Base-by-base conservation (phyloP, 2,113 vertebrate genomes). In the Gavia stellata region DNA sequence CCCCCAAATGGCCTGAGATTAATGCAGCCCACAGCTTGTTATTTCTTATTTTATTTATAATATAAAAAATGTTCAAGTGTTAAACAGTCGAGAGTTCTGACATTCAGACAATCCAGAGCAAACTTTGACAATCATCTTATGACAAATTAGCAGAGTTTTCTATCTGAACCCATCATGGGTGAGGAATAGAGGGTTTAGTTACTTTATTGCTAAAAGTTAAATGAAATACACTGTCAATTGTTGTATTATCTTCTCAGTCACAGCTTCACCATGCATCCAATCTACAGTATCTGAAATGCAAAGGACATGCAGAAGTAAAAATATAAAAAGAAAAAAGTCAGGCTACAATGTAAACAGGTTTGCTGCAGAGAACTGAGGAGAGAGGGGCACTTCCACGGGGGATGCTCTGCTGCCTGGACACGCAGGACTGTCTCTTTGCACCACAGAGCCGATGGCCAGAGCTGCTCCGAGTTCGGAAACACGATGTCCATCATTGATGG, bases 211-310 rank as follows among this genome's bases (percentile, higher is more conserved):
- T 99, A 99, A 99, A 99, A 99, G 98, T 99, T 98, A 98, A 99
- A 98, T 98, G 97, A 99, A 99, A 99, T 98, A 99, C 98, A 99
- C 98, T 98, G 99, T 98, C 97, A 84, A 98, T 98, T 98, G 97
- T 97, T 97, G 96, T 98, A 98, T 98, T 98, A 98, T 99, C 97
- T 99, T 99, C 98, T 98, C 98, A 98, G 99, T 99, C 99, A 99
- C 99, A 98, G 99, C 98, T 99, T 99, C 98, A 99, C 99, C 99
- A 99, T 99, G 99, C 99, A 99, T 99, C 98, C 99, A 98, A 97
- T 99, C 99, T 98, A 98, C 97, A 98, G 98, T 99, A 98, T 99
- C 98, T 98, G 99, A 99, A 99, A 99, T 99, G 99, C 99, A 99
- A 99, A 98, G 98, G 98, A 99, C 99, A 99, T 99, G 99, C 99